Evolutionary conservation across 2,888 invertebrate species (phyloP).

Genomic region (Encarsia formosa): DNA sequence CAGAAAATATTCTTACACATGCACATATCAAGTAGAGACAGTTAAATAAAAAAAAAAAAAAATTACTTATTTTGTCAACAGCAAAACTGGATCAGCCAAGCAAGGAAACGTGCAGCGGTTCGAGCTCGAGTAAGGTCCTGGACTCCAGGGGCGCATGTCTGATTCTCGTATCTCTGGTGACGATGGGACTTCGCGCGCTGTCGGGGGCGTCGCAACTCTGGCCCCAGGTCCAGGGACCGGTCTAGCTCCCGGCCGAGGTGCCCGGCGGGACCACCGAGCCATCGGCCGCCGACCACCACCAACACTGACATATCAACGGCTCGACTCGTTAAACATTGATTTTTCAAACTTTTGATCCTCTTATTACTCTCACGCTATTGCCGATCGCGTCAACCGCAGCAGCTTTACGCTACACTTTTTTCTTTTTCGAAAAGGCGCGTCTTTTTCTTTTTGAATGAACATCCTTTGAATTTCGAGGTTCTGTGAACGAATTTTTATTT

Average conservation of each 20-base stretch:
- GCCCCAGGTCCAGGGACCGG: conserved; percentile 26
- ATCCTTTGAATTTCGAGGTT: too few species aligned
- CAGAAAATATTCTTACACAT: too few species aligned
- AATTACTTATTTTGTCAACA: conserved; percentile 39
- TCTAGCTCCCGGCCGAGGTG: conserved; percentile 38
- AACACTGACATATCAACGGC: conserved; percentile 13
- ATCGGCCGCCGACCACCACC: background rate
- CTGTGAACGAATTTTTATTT: too few species aligned
- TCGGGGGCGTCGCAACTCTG: conserved; percentile 21
- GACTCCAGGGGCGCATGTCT: conserved; percentile 31
- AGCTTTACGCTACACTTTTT: too few species aligned
- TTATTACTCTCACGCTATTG: too few species aligned
- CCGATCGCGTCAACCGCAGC: background rate
- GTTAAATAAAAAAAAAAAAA: too few species aligned
- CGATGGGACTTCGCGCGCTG: conserved; percentile 14
- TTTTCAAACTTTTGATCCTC: too few species aligned
- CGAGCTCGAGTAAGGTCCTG: conserved; percentile 25
- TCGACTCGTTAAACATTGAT: too few species aligned
- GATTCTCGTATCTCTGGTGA: conserved; percentile 32
- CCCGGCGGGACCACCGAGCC: conserved; percentile 9
- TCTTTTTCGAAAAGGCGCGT: too few species aligned
- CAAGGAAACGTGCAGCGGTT: conserved; percentile 45
- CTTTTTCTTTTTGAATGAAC: too few species aligned
- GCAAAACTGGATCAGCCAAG: conserved; percentile 46
- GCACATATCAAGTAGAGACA: too few species aligned